Base-by-base conservation (phyloP, 2,797 vertebrate species). In the Bradypodion ventrale region DNA sequence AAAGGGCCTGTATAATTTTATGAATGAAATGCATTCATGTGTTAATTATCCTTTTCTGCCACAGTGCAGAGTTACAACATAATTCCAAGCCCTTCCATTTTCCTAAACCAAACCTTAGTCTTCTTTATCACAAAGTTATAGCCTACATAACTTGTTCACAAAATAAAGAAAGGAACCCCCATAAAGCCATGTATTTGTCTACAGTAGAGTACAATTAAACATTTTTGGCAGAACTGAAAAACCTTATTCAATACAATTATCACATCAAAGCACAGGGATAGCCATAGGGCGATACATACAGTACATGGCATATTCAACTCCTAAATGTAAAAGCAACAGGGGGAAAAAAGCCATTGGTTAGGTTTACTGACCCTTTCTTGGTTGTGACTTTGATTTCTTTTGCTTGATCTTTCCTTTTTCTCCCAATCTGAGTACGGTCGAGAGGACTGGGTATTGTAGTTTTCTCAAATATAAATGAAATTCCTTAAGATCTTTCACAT, bases 331-430 rank as follows among this genome's bases (percentile, higher is more conserved):
- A 1, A 69, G 42, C 37, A 74, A 60, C 27, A 68, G 9, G n/a
- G n/a, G n/a, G n/a, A n/a, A n/a, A 37, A n/a, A n/a, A 37, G 16
- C 15, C n/a, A 32, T 19, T 62, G 25, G 7, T 78, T n/a, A 85
- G 29, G 40, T 49, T n/a, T 73, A 94, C 94, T 84, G 82, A 94
- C 94, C 92, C 92, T 91, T 92, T 65, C 78, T 85, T 83, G 74
- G 37, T 83, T 72, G 35, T 49, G 60, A 82, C 35, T 77, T 90
- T 78, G 79, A 63, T 83, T 80, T 72, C 83, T 79, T 89, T 37
- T 68, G 42, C 75, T 84, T 88, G 32, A 60, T 76, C 42, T 15
- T 85, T 66, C 60, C 76, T 46, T 77, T 82, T 60, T 86, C 83
- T 90, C 91, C 75, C 75, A 85, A 69, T 82, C 85, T 87, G 63